Conservation (phyloP, 1,140 invertebrate species). For the Plodia interpunctella region DNA sequence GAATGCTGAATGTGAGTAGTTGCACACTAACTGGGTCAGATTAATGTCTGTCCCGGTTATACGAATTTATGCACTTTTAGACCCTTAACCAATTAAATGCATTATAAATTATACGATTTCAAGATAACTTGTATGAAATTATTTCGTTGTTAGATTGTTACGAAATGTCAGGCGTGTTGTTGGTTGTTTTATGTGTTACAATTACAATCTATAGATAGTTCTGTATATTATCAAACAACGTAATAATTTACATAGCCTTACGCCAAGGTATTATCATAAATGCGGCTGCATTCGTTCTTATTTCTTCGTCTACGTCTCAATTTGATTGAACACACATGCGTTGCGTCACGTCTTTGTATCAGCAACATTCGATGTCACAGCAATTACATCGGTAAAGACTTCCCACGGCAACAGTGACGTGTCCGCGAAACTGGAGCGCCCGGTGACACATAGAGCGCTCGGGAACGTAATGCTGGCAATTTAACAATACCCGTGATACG, state of each 20-base stretch:
- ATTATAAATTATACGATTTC: background rate
- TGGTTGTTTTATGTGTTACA: background rate
- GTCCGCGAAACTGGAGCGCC: conserved; percentile 51
- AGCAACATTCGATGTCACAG: conserved; percentile 37
- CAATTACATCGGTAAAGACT: conserved; percentile 45
- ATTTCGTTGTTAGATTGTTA: background rate
- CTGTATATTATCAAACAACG: background rate
- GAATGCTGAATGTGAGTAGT: background rate
- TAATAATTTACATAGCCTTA: background rate
- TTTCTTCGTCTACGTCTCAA: background rate
- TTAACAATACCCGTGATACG: conserved; percentile 42
- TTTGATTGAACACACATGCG: conserved; percentile 7
- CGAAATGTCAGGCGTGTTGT: background rate
- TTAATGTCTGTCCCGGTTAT: conserved; percentile 1
- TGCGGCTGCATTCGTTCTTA: background rate
- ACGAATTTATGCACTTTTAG: background rate
- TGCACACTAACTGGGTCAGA: background rate
- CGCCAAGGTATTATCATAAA: background rate
- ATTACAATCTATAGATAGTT: background rate
- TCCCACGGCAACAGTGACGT: conserved; percentile 47
- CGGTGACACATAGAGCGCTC: conserved; percentile 52
- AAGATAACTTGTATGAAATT: conserved; percentile 1
- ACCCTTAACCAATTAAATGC: conserved; percentile 5
- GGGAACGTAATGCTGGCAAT: conserved; percentile 47
- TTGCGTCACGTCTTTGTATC: conserved; percentile 19